phyloP scores from a whole-genome alignment of 2,113 vertebrate genomes.

The Cyanoliseus patagonus region DNA sequence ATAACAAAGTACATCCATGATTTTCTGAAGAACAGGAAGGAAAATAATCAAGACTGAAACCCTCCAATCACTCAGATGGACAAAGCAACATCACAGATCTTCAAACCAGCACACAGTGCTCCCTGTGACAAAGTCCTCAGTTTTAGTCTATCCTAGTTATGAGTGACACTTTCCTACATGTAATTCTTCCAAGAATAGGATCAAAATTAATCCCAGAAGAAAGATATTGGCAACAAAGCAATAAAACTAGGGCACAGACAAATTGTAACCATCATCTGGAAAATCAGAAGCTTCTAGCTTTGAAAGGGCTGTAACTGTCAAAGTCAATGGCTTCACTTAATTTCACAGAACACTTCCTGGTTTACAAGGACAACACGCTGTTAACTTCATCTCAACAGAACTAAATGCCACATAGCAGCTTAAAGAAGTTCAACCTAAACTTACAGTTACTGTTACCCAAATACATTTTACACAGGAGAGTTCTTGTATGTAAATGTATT shows the following conservation, averaged over 20 bases:
- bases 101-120: not conserved
- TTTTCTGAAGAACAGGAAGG: not conserved
- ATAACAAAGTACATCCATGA: not conserved
- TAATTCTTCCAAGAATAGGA: not conserved
- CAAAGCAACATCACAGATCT: not conserved
- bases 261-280: not conserved
- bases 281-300: not conserved
- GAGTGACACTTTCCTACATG: not conserved
- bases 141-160: not conserved
- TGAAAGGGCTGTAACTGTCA: not conserved
- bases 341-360: not conserved
- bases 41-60: not conserved
- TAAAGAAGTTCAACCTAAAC: not conserved
- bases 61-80: not conserved
- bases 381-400: not conserved
- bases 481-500: not conserved
- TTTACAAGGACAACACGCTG: not conserved
- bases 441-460: not conserved
- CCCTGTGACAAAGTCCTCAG: not conserved
- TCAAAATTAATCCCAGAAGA: not conserved
- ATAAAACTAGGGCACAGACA: not conserved
- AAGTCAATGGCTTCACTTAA: not conserved
- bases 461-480: not conserved
- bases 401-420: not conserved
- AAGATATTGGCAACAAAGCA: not conserved